phyloP scores from a whole-genome alignment of 2,113 vertebrate genomes.

The Paramisgurnus dabryanus region DNA sequence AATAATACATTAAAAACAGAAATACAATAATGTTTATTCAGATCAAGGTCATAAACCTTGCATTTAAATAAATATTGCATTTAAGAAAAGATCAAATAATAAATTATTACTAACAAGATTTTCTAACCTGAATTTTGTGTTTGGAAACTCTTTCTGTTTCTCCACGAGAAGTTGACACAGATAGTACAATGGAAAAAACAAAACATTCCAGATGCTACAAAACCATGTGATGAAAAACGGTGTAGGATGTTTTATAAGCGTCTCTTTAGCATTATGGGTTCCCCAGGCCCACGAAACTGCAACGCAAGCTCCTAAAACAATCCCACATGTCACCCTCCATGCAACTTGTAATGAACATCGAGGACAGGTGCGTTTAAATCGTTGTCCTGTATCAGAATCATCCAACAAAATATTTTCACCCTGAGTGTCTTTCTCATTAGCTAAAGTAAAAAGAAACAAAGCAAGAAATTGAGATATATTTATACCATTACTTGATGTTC shows the following conservation, averaged over 20 bases:
- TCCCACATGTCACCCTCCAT: constrained; percentile 33
- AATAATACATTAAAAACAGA: constrained; percentile 4
- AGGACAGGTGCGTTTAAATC: constrained; percentile 21
- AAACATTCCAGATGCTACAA: constrained; percentile 62
- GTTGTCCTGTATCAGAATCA: background rate
- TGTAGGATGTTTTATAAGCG: constrained; percentile 45
- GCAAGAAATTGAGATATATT: background rate
- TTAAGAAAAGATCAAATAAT: too few species aligned
- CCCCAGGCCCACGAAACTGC: constrained; percentile 55
- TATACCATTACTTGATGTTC: background rate
- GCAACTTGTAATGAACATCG: constrained; percentile 22
- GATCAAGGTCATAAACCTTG: background rate
- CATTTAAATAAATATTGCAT: background rate
- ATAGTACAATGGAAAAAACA: constrained; percentile 63
- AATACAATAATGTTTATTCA: constrained; percentile 3
- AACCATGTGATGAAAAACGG: constrained; percentile 65
- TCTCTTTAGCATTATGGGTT: constrained; percentile 52
- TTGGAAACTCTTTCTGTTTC: constrained; percentile 34
- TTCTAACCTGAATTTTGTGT: constrained; percentile 55
- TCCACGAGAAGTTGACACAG: constrained; percentile 44
- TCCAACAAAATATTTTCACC: background rate
- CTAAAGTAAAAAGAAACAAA: background rate
- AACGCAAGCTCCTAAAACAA: constrained; percentile 51
- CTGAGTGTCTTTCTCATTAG: constrained; percentile 4
- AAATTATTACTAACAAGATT: too few species aligned